Base-by-base conservation (phyloP, 2,113 vertebrate genomes). In the Indicator indicator region DNA sequence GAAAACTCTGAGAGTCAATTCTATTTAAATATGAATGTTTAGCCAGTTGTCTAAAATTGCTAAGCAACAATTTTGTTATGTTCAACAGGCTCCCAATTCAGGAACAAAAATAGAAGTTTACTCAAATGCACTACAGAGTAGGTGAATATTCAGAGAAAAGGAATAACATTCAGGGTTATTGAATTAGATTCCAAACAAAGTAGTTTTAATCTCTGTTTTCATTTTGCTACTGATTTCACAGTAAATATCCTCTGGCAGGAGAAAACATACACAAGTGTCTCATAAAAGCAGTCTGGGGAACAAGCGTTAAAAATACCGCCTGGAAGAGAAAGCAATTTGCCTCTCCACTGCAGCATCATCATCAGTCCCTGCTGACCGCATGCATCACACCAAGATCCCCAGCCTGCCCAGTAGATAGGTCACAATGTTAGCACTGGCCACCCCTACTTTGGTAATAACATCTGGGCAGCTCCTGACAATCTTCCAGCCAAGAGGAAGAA, bases 41-140 rank as follows among this genome's bases (percentile, higher is more conserved):
- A 94, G 54, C 76, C 81, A 94, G 46, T 75, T 82, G 69, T 56
- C 54, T 75, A 75, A 82, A 92, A 98, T 70, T 95, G 95, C 97
- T 97, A 96, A 96, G 96, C 95, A 97, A 97, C 84, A 92, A 68
- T 69, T 92, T 72, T 86, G 83, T 91, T 87, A 83, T 93, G 93
- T 96, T 94, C 89, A 92, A 97, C 91, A 58, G 48, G 84, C 52
- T 96, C 83, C 67, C 40, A 79, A 80, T 88, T 93, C 83, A 93
- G 65, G 59, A 95, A 67, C 20, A 89, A 87, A 86, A 96, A 91
- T n/a, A 91, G 64, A 85, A 95, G 27, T 85, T 59, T 91, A 62
- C 91, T 96, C 83, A 84, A 90, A 76, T 87, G 73, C 86, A 89
- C 54, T 77, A 62, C 17, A 63, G 32, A 68, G 48, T 76, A 89